Percentiles rank a stretch among this genome's conserved stretches.
Conservation (phyloP, 2,797 vertebrate species). For the Muraenolepis orangiensis region DNA sequence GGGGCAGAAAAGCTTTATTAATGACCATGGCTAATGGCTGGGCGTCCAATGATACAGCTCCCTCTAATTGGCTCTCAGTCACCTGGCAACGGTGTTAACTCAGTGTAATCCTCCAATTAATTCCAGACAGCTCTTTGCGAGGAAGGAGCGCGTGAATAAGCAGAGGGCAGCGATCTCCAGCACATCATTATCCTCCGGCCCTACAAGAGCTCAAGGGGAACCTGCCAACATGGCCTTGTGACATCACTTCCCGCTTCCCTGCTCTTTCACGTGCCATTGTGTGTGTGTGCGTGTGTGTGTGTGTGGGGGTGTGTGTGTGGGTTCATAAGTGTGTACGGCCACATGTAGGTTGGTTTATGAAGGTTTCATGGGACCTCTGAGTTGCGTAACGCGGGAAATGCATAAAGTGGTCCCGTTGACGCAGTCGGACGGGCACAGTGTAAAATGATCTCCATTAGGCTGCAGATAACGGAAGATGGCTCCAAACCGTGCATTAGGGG, state of each 20-base stretch:
- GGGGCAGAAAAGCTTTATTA: background rate
- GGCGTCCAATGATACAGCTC: background rate
- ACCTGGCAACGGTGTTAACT: constrained; percentile 24
- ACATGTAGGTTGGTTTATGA: background rate
- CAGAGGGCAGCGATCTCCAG: background rate
- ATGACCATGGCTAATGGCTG: background rate
- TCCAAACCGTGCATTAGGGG: background rate
- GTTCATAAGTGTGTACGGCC: background rate
- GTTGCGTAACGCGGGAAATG: background rate
- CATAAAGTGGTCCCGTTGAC: background rate
- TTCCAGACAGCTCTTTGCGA: constrained; percentile 43
- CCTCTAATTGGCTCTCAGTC: background rate
- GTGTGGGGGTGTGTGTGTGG: background rate
- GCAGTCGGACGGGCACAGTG: background rate
- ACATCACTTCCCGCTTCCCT: background rate
- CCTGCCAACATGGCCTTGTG: background rate
- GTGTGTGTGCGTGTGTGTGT: background rate
- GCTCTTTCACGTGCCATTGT: background rate
- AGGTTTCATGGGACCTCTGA: background rate
- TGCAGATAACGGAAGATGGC: background rate
- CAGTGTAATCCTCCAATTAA: constrained; percentile 40
- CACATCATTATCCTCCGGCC: background rate
- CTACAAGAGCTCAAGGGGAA: background rate
- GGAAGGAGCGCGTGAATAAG: background rate
- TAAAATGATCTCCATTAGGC: background rate